Percentiles rank a stretch among this genome's conserved stretches.
phyloP scores from a whole-genome alignment of 2,113 vertebrate species.

The Eupsittula cactorum region DNA sequence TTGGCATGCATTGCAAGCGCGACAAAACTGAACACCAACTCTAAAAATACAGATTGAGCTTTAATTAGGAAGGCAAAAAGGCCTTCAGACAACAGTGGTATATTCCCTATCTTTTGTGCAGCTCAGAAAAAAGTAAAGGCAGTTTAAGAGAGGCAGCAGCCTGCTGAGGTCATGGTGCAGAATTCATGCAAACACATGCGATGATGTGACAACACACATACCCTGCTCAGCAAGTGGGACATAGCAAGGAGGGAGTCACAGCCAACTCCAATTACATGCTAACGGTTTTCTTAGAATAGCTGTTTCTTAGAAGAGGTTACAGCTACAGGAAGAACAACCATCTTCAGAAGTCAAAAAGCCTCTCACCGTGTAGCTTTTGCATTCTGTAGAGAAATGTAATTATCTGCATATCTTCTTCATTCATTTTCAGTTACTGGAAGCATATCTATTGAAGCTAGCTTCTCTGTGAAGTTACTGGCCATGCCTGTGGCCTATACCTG shows the following conservation, averaged over 20 bases:
- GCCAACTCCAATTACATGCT: background rate
- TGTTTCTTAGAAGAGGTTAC: background rate
- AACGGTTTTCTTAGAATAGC: background rate
- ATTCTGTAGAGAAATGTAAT: background rate
- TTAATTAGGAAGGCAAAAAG: background rate
- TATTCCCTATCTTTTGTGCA: background rate
- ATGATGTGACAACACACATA: background rate
- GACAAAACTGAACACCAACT: background rate
- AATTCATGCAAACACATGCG: background rate
- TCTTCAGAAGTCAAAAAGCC: background rate
- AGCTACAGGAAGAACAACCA: background rate
- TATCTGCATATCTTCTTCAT: background rate
- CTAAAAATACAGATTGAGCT: constrained; percentile 21
- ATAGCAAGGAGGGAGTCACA: background rate
- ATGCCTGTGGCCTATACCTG: background rate
- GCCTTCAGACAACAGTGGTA: background rate
- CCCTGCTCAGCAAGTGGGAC: background rate
- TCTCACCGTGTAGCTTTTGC: background rate
- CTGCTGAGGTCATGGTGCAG: background rate
- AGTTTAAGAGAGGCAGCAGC: background rate
- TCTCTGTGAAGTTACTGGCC: background rate
- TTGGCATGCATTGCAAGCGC: background rate
- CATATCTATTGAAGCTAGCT: accelerated
- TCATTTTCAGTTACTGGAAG: background rate
- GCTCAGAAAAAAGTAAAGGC: background rate